phyloP scores from a whole-genome alignment of 2,797 vertebrate genomes.

The Cossypha dichroa region DNA sequence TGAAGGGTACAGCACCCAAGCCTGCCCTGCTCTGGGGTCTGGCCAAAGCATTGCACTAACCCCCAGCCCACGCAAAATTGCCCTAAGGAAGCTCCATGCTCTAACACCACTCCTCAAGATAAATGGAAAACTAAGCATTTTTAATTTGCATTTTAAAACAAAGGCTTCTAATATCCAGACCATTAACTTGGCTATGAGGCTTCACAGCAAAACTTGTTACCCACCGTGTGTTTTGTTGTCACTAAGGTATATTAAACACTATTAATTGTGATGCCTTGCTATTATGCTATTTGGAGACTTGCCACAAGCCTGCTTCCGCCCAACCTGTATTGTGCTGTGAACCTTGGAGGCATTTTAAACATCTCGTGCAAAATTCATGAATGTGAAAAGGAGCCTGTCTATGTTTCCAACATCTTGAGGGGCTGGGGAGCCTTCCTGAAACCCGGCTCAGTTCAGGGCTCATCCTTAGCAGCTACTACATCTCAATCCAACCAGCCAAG shows the following conservation, averaged over 20 bases:
- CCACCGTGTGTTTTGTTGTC: not conserved
- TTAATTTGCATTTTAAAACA: constrained; percentile 61
- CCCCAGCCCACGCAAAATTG: not conserved
- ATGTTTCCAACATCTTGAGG: not conserved
- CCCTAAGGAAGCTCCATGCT: not conserved
- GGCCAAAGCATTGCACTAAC: not conserved
- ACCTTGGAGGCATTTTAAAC: constrained; percentile 16
- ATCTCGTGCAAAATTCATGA: constrained; percentile 16
- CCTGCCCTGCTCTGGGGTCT: not conserved
- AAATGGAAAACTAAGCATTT: constrained; percentile 15
- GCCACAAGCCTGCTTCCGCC: constrained; percentile 4
- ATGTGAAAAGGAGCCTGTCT: not conserved
- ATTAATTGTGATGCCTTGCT: constrained; percentile 19
- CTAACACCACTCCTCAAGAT: not conserved
- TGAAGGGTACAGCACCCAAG: not conserved
- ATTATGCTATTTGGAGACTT: constrained; percentile 32
- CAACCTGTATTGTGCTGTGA: not conserved
- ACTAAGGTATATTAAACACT: constrained; percentile 52
- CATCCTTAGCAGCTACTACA: not conserved
- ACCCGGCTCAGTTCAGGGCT: not conserved
- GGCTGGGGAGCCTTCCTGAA: not conserved
- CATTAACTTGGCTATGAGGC: constrained; percentile 44
- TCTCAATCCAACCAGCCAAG: not conserved
- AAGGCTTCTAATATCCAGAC: constrained; percentile 44
- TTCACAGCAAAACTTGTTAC: constrained; percentile 46